Evolutionary conservation across 2,888 invertebrate species (phyloP), one percentile per base, ranked within the genome.

Genomic region (Aphrophora alni): DNA sequence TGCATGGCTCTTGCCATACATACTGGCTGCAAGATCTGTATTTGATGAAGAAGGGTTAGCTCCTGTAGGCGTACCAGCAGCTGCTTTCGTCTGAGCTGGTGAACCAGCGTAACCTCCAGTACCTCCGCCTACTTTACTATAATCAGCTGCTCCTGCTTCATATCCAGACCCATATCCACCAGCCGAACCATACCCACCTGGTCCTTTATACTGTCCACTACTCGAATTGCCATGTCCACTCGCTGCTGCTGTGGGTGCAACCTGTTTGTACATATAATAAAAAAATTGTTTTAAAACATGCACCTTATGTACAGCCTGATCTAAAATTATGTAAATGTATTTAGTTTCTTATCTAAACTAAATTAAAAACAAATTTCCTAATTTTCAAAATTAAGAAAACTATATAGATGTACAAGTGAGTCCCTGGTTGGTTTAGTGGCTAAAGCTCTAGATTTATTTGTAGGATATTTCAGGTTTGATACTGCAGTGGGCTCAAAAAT

Each of bases 1-100:
- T 85, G 95, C 94, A 88, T 97, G 97, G 84, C 93, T 92, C 89
- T 97, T 97, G 87, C 94, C 93, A 88, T 97, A 97, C 92, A 97
- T 95, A 17, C 82, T 82, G 25, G 82, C 75, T 69, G 80, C 25
- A 51, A 81, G 81, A 38, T 95, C 93, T 33, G 78, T 68, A 84
- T 93, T 92, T 1, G 88, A 87, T 1, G 88, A 87, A 7, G 88
- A 87, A 25, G 86, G 85, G 82, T 87, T 87, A 78, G 87, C 86
- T 26, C 88, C 88, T 72, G 81, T 78, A n/a, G 81, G 81, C 17
- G 81, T 81, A 21, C 75, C 72, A 44, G 89, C 88, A 77, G 88
- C 90, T 80, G 87, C 88, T 86, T 90, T 90, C 80, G 88, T 89
- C 83, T 89, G 88, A 80, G 88, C 87, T 84, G 90, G 90, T 73